Percentiles rank a stretch among this genome's conserved stretches.
Conservation (phyloP, 2,888 invertebrate species). For the Temnothorax rugatulus region DNA sequence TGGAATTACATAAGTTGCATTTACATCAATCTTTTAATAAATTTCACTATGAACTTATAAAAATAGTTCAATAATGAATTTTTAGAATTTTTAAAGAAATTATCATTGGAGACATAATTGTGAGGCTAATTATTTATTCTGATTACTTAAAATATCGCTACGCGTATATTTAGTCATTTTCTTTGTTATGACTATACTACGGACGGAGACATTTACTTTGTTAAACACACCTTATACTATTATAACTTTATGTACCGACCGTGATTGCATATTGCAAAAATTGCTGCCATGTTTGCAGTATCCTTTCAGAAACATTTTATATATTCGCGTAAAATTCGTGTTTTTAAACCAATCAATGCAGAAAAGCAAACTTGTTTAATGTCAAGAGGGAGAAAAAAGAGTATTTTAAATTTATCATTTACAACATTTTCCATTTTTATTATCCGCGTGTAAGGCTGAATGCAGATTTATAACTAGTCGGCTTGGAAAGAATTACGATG, state of each 20-base stretch:
- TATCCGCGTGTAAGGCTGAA: background rate
- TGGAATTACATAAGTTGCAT: background rate
- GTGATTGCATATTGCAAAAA: conserved; percentile 3
- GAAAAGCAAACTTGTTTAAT: background rate
- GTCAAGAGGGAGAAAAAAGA: background rate
- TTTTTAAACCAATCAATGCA: background rate
- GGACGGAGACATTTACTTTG: background rate
- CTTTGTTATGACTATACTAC: background rate
- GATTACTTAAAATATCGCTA: background rate
- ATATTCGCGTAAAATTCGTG: background rate
- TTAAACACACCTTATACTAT: conserved; percentile 2
- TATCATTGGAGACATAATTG: background rate
- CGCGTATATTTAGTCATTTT: background rate
- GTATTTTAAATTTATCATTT: background rate
- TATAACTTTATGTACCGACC: background rate
- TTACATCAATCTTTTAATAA: background rate
- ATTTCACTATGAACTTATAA: background rate
- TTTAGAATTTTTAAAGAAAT: background rate
- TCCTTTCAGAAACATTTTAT: conserved; percentile 25
- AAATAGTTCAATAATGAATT: conserved; percentile 13
- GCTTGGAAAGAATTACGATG: background rate
- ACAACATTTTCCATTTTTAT: conserved; percentile 1
- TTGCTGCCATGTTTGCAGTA: conserved; percentile 3
- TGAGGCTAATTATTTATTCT: background rate
- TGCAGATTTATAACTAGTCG: conserved; percentile 1